phyloP scores from a whole-genome alignment of 2,797 vertebrate species.

The Enteromius fasciolatus region DNA sequence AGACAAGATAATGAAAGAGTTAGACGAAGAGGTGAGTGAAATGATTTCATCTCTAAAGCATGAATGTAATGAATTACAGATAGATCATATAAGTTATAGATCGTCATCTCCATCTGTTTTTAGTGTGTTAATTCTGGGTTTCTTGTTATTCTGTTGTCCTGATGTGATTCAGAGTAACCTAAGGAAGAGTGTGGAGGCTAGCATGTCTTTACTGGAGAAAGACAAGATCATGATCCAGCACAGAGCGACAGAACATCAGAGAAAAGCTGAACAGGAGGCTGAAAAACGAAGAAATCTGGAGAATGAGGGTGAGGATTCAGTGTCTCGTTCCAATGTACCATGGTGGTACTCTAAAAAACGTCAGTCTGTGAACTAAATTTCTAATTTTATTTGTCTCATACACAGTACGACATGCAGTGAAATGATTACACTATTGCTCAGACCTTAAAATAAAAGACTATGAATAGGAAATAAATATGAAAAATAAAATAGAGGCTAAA shows the following conservation, averaged over 20 bases:
- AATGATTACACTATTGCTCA: too few relatives aligned
- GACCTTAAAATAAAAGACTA: too few relatives aligned
- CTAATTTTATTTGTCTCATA: too few relatives aligned
- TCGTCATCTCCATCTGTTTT: background rate
- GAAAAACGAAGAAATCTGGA: constrained; percentile 95
- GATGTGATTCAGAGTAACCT: constrained; percentile 73
- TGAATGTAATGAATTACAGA: constrained; percentile 6
- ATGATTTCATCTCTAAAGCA: constrained; percentile 10
- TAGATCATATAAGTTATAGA: background rate
- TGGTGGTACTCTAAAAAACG: background rate
- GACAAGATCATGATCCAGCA: constrained; percentile 95
- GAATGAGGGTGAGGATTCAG: constrained; percentile 87
- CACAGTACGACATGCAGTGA: too few relatives aligned
- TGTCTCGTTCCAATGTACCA: background rate
- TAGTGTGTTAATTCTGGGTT: constrained; percentile 42
- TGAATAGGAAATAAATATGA: too few relatives aligned
- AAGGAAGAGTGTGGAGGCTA: constrained; percentile 86
- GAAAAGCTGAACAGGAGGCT: constrained; percentile 94
- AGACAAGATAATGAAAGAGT: constrained; percentile 96
- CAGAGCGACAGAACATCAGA: constrained; percentile 91
- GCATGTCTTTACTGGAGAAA: constrained; percentile 90
- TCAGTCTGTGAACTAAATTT: too few relatives aligned
- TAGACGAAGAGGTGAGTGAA: constrained; percentile 92
- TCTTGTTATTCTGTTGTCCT: constrained; percentile 10
- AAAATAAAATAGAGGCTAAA: too few relatives aligned